Evolutionary conservation across 2,888 invertebrate species (phyloP), one percentile per base, ranked within the genome.

Genomic region (Cheilosia variabilis): DNA sequence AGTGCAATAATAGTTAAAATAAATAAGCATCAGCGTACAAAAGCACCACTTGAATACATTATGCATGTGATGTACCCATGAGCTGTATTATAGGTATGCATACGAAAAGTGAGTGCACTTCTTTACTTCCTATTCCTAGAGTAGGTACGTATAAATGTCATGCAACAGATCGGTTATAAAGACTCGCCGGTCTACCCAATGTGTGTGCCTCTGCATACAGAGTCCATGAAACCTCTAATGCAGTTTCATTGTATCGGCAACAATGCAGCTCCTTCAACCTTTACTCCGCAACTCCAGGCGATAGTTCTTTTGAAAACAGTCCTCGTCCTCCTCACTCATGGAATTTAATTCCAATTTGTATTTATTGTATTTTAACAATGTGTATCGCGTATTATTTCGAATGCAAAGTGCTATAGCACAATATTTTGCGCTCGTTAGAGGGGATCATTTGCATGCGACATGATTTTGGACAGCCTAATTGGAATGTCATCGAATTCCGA

Each of bases 401-500:
- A 57, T 57, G 62, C 60, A 72, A 45, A 52, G 58, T 60, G 37
- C 37, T 37, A 9, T 41, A 50, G 37, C 37, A 17, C 52, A 72
- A 10, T 31, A 66, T 24, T 47, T 41, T 24, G 45, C 47, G 34
- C 37, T 65, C 19, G 53, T 82, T 66, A 65, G 19, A 31, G 47
- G 53, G 57, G 41, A n/a, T 41, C 15, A 77, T 71, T 82, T 60
- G 65, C 52, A 65, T 66, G 77, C 31, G 58, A 77, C 65, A 55
- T 55, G 82, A 72, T 66, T 71, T 77, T 19, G 58, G 58, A 52
- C 43, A 53, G 57, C 34, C 65, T 65, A 77, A 82, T 77, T 77
- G 77, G 77, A 72, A 53, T 82, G 71, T 65, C 81, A 77, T 77
- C 81, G 45, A 65, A 53, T 52, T 58, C 34, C n/a, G 41, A 71